Base-by-base conservation (phyloP, 2,888 invertebrate species). In the Dichetophora obliterata region DNA sequence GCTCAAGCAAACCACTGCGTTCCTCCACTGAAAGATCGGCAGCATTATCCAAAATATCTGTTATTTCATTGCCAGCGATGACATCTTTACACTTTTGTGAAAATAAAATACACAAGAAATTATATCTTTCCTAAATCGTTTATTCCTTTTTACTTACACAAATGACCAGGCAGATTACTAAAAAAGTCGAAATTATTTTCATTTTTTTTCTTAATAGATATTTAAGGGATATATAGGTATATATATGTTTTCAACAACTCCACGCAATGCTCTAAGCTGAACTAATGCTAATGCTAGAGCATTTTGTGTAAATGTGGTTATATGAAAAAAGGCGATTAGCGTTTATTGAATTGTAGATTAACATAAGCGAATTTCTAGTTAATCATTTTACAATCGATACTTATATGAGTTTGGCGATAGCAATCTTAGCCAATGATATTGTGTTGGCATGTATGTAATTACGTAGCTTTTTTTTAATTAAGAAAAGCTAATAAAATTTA, bases 1-100 rank as follows among this genome's bases (percentile, higher is more conserved):
- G 77, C 0, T 87, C 86, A 68, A 80, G 81, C 75, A 86, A 50
- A 0, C 82, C 81, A 22, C 80, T 81, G 24, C 82, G 78, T 75
- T 86, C 86, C 3, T 80, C 78, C 11, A 52, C 37, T 3, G 80
- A 82, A n/a, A 86, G 76, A 5, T 84, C 85, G 48, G 78, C 69
- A 11, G 77, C 69, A 2, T 52, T 16, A 54, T 79, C 75, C 37
- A 82, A 70, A 22, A 82, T 68, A 8, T 77, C 76, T 2, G 57
- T 69, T 22, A 82, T 81, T 74, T 80, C 80, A 27, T 66, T 79
- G 24, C 75, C 69, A 2, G 74, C 77, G 16, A 43, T 27, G 22
- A 74, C 37, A 11, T 75, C 37, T 16, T 77, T 74, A 9, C 37
- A 14, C 31, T 54, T 72, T 19, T 75, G 75, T 19, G 54, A 22